Evolutionary conservation across 1,140 invertebrate genomes (phyloP).

Genomic region (roundworm (Caenorhabditis elegans)): WBcel235 BX284605.5:11902501-11903000

Average conservation of each 20-base stretch:
- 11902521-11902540: too few relatives aligned
- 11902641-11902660: too few relatives aligned
- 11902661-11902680: too few relatives aligned
- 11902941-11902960: slow-evolving; percentile 75
- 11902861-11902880: slow-evolving; percentile 91
- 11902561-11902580: too few relatives aligned
- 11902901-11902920: slow-evolving; percentile 98
- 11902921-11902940: slow-evolving; percentile 96
- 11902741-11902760: too few relatives aligned
- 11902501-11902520: too few relatives aligned
- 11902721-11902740: too few relatives aligned
- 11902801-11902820: slow-evolving; percentile 92
- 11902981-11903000: slow-evolving; percentile 98
- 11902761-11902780: too few relatives aligned
- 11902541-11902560: too few relatives aligned
- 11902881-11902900: slow-evolving; percentile 93
- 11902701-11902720: not conserved
- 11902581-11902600: too few relatives aligned
- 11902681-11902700: not conserved
- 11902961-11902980: slow-evolving; percentile 95
- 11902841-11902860: slow-evolving; percentile 97
- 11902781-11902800: slow-evolving; percentile 84
- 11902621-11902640: too few relatives aligned
- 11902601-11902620: too few relatives aligned
- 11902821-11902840: slow-evolving; percentile 91